Percentiles rank a stretch among this genome's conserved stretches.
These are phyloP conservation scores for Excalfactoria chinensis DNA, from an alignment of 2,113 vertebrate genomes.

Conservation along the genomic window DNA sequence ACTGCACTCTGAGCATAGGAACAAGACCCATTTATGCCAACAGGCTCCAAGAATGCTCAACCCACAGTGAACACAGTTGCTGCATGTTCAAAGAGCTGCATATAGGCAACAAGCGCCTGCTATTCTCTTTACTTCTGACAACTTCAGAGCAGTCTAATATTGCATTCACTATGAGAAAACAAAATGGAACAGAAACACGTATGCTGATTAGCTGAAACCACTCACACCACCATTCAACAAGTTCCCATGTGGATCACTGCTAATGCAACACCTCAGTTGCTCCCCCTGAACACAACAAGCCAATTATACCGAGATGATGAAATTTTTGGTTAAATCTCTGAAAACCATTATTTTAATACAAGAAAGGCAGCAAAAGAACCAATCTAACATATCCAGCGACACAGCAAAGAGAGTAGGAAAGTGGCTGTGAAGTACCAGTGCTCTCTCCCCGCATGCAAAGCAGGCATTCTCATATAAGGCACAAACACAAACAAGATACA, in stretches of 20 bases:
- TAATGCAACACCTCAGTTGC: background rate
- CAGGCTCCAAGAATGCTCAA: background rate
- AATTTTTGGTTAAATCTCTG: background rate
- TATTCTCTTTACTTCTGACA: background rate
- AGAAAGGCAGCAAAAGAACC: background rate
- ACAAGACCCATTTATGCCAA: background rate
- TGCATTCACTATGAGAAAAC: background rate
- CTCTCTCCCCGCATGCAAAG: background rate
- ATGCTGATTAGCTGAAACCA: constrained; percentile 21
- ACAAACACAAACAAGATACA: background rate
- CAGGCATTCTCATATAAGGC: constrained; percentile 38
- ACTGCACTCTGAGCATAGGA: background rate
- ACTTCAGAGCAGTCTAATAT: background rate
- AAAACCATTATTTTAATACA: background rate
- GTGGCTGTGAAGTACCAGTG: background rate
- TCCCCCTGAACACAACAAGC: background rate
- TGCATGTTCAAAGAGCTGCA: background rate
- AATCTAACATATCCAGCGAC: background rate
- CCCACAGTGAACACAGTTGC: background rate
- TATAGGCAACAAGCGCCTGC: background rate
- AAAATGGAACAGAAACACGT: constrained; percentile 9
- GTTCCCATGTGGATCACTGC: background rate
- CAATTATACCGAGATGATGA: background rate
- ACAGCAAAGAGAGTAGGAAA: background rate
- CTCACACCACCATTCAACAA: background rate